Evolutionary conservation across 2,797 vertebrate species (phyloP), one percentile per base, ranked within the genome.

Genomic region (Paguma larvata): DNA sequence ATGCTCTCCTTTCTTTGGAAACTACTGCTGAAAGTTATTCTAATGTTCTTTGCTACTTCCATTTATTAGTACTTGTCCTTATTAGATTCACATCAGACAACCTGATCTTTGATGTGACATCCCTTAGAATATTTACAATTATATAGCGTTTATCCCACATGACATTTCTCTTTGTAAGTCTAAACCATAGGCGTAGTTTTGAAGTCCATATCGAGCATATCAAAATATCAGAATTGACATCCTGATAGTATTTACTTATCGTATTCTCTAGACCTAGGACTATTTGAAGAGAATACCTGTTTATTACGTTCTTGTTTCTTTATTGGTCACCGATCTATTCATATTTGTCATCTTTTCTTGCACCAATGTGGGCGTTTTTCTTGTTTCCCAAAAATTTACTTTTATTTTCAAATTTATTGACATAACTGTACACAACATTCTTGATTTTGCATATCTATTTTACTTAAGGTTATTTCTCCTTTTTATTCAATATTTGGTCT

Each of bases 401-500:
- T 1, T 44, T 89, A 46, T 82, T 89, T 94, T 91, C 13, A 94
- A 77, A 18, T 51, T 38, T 95, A 96, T 80, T 94, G 89, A 65
- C n/a, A 62, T 68, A 91, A 59, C 77, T 87, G 4, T 56, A 84
- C 5, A 68, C 94, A 78, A 93, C 80, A 84, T 85, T 78, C 78
- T 82, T 92, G 82, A 62, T 83, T 92, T 90, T 96, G 92, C 80
- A 4, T 84, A 84, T 86, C 44, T 85, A 44, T n/a, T 72, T 96
- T 88, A 93, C 13, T 68, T 88, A 95, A 97, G 79, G 41, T 56
- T 88, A 59, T 91, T 85, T 97, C 34, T 86, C 3, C 1, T 63
- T 53, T 94, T 94, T 92, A 88, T 77, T 85, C 25, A 89, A 15
- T 90, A 82, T 90, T 94, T 96, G 48, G 53, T 89, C 84, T 82